Conservation (phyloP, 2,113 vertebrate genomes). For the Carassius carassius region DNA sequence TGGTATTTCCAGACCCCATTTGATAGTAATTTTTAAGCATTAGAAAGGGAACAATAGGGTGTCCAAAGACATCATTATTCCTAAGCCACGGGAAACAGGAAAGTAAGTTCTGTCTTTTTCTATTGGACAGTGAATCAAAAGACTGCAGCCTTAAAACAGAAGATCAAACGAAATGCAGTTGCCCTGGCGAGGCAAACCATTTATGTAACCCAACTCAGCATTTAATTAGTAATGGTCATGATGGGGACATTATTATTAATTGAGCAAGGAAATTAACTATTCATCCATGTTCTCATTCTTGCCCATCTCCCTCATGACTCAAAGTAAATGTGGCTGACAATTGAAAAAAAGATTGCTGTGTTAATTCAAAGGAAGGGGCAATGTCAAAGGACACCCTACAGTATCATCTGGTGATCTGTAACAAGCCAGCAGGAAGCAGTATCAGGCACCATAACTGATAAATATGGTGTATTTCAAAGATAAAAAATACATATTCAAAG, state of each 20-base stretch:
- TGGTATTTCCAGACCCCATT: constrained; percentile 45
- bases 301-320: background rate
- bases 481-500: constrained; percentile 21
- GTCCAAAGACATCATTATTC: constrained; percentile 60
- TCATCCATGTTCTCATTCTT: constrained; percentile 42
- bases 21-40: constrained; percentile 45
- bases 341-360: background rate
- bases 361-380: constrained; percentile 27
- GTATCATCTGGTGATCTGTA: constrained; percentile 43
- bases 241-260: constrained; percentile 48
- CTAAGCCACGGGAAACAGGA: constrained; percentile 48
- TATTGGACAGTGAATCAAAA: constrained; percentile 58
- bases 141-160: constrained; percentile 52
- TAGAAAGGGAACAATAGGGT: constrained; percentile 73
- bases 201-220: constrained; percentile 56
- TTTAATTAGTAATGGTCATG: constrained; percentile 58
- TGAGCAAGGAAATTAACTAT: constrained; percentile 48
- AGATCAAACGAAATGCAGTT: constrained; percentile 61
- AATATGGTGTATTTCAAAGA: constrained; percentile 39
- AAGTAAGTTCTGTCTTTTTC: constrained; percentile 43
- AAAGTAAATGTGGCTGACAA: constrained; percentile 15
- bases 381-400: constrained; percentile 68
- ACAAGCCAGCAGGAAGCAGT: constrained; percentile 59
- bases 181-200: constrained; percentile 56
- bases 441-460: constrained; percentile 50